Evolutionary conservation across 2,797 vertebrate species (phyloP).

Genomic region (Sebastes melanostomus): DNA sequence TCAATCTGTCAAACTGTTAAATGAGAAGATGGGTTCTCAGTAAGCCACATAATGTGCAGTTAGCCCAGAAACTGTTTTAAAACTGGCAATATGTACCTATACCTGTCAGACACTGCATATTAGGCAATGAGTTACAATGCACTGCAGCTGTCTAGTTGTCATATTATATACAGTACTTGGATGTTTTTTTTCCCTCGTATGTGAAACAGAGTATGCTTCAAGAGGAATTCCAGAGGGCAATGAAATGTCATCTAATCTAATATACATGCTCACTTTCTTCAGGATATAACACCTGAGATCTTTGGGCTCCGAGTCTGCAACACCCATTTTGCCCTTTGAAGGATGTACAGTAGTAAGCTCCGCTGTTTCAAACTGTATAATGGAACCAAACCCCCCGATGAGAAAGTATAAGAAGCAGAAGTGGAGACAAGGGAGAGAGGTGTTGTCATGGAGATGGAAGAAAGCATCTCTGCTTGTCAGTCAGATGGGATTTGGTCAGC

Average conservation of each 20-base stretch:
- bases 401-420: conserved; percentile 3
- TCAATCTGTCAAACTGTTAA: neutral
- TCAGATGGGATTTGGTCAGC: neutral
- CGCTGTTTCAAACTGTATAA: neutral
- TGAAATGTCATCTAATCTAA: neutral
- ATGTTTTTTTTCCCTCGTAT: neutral
- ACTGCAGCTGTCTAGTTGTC: neutral
- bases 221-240: neutral
- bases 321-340: neutral
- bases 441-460: conserved; percentile 38
- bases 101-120: neutral
- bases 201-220: neutral
- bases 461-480: neutral
- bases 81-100: neutral
- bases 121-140: neutral
- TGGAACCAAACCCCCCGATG: neutral
- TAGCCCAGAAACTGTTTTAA: neutral
- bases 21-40: neutral
- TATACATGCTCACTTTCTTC: neutral
- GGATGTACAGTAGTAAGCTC: neutral
- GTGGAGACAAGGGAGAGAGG: neutral
- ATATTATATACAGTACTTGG: neutral
- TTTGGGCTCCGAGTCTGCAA: neutral
- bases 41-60: neutral
- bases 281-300: neutral